Conservation (phyloP, 2,888 invertebrate genomes). For the Ephialtes manifestator region DNA sequence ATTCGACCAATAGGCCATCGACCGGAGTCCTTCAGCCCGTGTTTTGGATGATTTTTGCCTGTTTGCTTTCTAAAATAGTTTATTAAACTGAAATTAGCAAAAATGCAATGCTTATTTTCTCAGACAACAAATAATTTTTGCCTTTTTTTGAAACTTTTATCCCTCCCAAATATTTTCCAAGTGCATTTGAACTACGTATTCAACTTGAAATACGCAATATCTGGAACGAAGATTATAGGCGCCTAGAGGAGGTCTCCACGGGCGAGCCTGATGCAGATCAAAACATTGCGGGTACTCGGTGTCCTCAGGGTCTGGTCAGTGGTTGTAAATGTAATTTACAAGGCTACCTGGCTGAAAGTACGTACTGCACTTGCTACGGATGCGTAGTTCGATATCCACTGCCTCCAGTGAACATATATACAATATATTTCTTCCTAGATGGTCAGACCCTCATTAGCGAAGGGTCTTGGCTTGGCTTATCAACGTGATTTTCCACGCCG, state of each 20-base stretch:
- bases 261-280: conserved; percentile 69
- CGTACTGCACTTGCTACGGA: not conserved
- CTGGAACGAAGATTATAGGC: conserved; percentile 31
- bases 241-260: conserved; percentile 20
- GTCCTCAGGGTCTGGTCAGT: conserved; percentile 11
- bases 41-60: too few species aligned
- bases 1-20: too few species aligned
- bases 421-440: not conserved
- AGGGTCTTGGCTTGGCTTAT: conserved; percentile 44
- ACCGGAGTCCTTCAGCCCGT: too few species aligned
- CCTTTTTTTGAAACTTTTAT: not conserved
- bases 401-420: conserved; percentile 1
- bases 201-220: conserved; percentile 8
- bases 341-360: conserved; percentile 69
- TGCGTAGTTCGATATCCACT: not conserved
- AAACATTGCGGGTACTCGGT: conserved; percentile 77
- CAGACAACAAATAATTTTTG: not conserved
- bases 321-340: conserved; percentile 72
- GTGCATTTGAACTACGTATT: not conserved
- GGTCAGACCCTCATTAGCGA: conserved; percentile 46
- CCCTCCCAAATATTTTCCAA: not conserved
- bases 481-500: conserved; percentile 49
- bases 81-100: too few species aligned
- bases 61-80: too few species aligned
- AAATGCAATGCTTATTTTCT: too few species aligned